Base-by-base conservation (phyloP, 2,888 invertebrate species). In the Yponomeuta evonymella region DNA sequence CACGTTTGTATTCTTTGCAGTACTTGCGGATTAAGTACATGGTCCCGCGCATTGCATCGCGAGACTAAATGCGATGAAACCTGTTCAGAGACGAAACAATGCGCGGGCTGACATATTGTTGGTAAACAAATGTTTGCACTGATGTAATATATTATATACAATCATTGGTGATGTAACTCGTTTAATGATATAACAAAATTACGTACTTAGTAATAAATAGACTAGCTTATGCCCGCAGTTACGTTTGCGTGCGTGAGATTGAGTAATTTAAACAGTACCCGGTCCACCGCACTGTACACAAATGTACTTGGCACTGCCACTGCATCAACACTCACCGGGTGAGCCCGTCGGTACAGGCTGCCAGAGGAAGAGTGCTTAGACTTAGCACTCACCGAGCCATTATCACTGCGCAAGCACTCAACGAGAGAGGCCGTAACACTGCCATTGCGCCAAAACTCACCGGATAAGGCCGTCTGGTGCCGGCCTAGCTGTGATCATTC, bases 331-430 rank as follows among this genome's bases (percentile, higher is more conserved):
- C 81, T 79, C 58, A 89, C 90, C 69, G 87, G 85, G 70, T 81
- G 87, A 29, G 84, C 71, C 29, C 89, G 81, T 29, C 91, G 78
- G 77, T 8, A 83, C 73, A 93, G 81, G 71, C 92, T 92, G 77
- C 92, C 93, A 0, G 92, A 92, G 1, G 92, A 92, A 2, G 92
- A 92, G 78, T 33, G 5, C 33, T 33, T 2, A 33, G 33, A 2
- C 5, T 2, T 33, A 2, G 5, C 33, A 4, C 1, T 33, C 23
- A 23, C 23, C 23, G 23, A 23, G 33, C 5, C 33, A 33, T 33
- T 23, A 23, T 23, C 23, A 23, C 23, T 2, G 2, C 33, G 5
- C 33, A 2, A 33, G 23, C 23, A 23, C 33, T 33, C 33, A 33
- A 2, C 33, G 33, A 23, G 23, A 23, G 23, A 23, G 23, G 33